phyloP scores from a whole-genome alignment of 2,113 vertebrate genomes.

The Melospiza melodia region DNA sequence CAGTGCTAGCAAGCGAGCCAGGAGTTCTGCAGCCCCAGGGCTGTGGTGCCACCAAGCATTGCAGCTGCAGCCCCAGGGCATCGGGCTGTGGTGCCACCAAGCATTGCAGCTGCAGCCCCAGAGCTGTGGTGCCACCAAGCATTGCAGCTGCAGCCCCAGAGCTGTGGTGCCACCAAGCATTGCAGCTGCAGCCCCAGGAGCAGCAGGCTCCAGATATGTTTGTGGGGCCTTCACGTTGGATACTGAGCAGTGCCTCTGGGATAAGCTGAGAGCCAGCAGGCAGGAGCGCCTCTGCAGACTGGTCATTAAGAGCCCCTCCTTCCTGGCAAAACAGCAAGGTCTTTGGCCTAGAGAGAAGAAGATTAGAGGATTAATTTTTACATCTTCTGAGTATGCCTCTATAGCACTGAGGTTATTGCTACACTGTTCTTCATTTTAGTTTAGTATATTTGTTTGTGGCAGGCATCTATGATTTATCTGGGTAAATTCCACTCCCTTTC shows the following conservation, averaged over 20 bases:
- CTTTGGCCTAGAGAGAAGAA: not conserved
- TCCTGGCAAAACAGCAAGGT: not conserved
- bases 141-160: too few relatives aligned
- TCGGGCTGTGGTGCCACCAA: too few relatives aligned
- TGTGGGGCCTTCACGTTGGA: rapidly evolving
- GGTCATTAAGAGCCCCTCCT: not conserved
- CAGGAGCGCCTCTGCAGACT: not conserved
- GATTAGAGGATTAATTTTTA: not conserved
- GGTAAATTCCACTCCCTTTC: not conserved
- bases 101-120: too few relatives aligned
- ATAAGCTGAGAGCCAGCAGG: not conserved
- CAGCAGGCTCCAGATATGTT: not conserved
- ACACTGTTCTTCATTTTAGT: not conserved
- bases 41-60: not conserved
- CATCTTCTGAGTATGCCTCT: not conserved
- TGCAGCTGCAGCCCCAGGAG: not conserved
- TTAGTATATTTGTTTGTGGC: not conserved
- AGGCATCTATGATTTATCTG: not conserved
- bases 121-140: too few relatives aligned
- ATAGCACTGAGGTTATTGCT: not conserved
- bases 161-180: not conserved
- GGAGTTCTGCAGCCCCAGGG: rapidly evolving
- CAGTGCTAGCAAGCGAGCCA: not conserved
- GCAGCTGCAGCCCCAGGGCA: not conserved
- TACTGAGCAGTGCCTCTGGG: rapidly evolving